Evolutionary conservation across 2,888 invertebrate species (phyloP), one percentile per base, ranked within the genome.

Genomic region (Mythimna impura): DNA sequence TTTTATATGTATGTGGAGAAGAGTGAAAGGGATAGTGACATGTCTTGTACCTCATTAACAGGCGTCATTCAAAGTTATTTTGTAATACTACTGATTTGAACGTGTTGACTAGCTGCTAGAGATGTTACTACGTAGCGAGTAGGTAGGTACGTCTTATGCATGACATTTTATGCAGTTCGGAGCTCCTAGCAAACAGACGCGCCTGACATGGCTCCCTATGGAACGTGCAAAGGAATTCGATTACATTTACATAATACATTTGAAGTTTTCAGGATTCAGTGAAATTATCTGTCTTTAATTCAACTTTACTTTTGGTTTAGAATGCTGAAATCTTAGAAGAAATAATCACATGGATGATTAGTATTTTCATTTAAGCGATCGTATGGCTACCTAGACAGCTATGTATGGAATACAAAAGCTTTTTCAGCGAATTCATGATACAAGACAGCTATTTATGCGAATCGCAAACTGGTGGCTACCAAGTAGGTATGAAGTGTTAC

Each of bases 61-160:
- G 69, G 78, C 78, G 80, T 82, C 81, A 81, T 82, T 82, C 78
- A 80, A 74, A 85, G 74, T 78, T 81, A 84, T 85, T 85, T 83
- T 77, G 77, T 81, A 80, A 81, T 82, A 82, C 66, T 78, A 84
- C 71, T 78, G 75, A 76, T 78, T 76, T 80, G 71, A 78, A 75
- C 65, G 72, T 81, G 76, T 81, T 77, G 75, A 82, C 71, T 75
- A 77, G 77, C 57, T 78, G 61, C 36, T 76, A 67, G 71, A 43
- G 54, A 58, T 73, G 66, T 71, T 80, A 78, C 58, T 76, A 67
- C 60, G 73, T 57, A 66, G 40, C 50, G 43, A 66, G 67, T 60
- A 70, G 25, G 25, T 25, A 25, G 25, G 25, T 25, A 25, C 71
- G 66, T 58, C 72, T 71, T 83, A 78, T 79, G 79, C 77, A 79